Percentiles rank a stretch among this genome's conserved stretches.
Evolutionary conservation across 2,888 invertebrate genomes (phyloP).

Genomic region (Tachina fera): DNA sequence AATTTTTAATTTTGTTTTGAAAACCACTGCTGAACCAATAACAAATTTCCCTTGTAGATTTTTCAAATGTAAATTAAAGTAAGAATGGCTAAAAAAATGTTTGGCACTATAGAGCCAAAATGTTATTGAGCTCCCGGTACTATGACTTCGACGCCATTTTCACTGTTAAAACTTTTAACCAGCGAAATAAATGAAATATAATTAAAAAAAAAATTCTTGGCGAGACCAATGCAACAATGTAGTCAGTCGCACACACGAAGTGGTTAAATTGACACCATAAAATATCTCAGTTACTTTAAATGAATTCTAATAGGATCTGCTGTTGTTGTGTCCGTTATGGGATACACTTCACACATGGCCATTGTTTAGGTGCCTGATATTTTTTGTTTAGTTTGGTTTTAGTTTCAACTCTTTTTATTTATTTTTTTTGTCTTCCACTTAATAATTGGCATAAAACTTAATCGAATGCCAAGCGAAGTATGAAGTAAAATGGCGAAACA

Average conservation of each 20-base stretch:
- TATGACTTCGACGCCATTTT: not conserved
- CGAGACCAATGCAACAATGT: conserved; percentile 54
- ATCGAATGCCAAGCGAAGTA: conserved; percentile 63
- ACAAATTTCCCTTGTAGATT: conserved; percentile 53
- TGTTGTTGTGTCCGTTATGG: not conserved
- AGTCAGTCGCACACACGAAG: conserved; percentile 32
- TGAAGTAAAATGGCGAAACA: conserved; percentile 61
- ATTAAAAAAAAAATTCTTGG: conserved; percentile 63
- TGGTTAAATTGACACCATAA: conserved; percentile 39
- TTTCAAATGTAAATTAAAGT: conserved; percentile 6
- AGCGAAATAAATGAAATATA: conserved; percentile 65
- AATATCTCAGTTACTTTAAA: conserved; percentile 47
- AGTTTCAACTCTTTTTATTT: not conserved
- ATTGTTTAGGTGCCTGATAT: conserved; percentile 25
- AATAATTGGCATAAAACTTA: conserved; percentile 69
- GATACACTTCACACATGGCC: conserved; percentile 4
- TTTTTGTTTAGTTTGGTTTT: not conserved
- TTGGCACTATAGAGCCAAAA: conserved; percentile 10
- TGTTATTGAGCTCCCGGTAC: conserved; percentile 16
- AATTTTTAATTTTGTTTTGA: conserved; percentile 56
- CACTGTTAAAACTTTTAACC: conserved; percentile 40
- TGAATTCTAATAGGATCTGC: conserved; percentile 27
- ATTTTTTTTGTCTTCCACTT: conserved; percentile 8
- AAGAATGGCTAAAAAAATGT: not conserved
- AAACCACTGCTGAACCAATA: conserved; percentile 55